Conservation (phyloP, 2,797 vertebrate genomes). For the Girardinus metallicus region DNA sequence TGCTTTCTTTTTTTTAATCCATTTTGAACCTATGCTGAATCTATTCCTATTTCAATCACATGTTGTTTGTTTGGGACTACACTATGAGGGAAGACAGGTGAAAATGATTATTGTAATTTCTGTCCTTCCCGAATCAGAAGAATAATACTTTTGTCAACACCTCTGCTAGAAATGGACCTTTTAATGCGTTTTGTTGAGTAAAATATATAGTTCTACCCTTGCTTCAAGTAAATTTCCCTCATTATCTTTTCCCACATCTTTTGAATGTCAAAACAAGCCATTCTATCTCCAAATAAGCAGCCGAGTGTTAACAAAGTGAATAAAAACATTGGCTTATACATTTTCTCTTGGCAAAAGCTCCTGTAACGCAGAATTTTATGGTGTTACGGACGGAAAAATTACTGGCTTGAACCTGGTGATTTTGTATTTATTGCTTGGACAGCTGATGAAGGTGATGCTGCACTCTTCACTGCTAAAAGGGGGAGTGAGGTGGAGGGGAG, state of each 20-base stretch:
- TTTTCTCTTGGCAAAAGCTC: not conserved
- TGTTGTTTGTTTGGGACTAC: not conserved
- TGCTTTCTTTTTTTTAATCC: not conserved
- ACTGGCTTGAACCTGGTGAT: not conserved
- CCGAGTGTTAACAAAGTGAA: not conserved
- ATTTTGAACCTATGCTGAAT: not conserved
- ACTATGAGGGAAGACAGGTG: not conserved
- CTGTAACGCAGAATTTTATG: not conserved
- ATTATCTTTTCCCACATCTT: not conserved
- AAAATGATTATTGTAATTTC: not conserved
- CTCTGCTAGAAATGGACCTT: not conserved
- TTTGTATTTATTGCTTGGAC: not conserved
- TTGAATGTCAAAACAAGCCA: not conserved
- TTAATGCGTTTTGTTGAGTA: not conserved
- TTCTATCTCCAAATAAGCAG: not conserved
- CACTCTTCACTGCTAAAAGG: not conserved
- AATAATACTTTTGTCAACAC: not conserved
- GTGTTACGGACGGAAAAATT: not conserved
- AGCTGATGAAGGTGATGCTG: not conserved
- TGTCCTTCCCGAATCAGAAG: not conserved
- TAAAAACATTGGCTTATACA: not conserved
- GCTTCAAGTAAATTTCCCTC: not conserved
- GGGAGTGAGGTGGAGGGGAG: too few species aligned
- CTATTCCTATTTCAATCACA: not conserved
- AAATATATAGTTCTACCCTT: not conserved